Evolutionary conservation across 1,140 invertebrate species (phyloP), one percentile per base, ranked within the genome.

Genomic region (Popillia japonica): DNA sequence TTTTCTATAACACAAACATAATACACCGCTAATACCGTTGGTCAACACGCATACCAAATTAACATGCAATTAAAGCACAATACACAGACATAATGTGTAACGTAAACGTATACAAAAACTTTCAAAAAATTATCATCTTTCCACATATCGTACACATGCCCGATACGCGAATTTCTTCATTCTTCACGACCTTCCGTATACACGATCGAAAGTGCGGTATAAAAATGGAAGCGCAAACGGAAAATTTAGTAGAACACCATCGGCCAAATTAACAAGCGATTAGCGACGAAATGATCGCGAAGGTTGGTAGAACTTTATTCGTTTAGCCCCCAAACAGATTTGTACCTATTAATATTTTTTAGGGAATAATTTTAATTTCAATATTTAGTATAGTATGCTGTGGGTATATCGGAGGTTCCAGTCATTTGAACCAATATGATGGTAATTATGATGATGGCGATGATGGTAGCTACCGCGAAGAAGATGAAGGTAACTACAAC

Each of bases 121-220:
- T 48, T n/a, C 10, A 48, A 48, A 42, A 48, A 48, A 48, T 48
- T 48, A 48, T 48, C 44, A 48, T 48, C 44, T 48, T 48, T 48
- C 44, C 44, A 14, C 41, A 10, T 42, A 10, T 10, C 44, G 9
- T 48, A 48, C n/a, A 10, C 44, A 48, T 48, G 44, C 10, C 3
- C n/a, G 44, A n/a, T 48, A n/a, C 44, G n/a, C 10, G 3, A 9
- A n/a, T 48, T 48, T 48, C 10, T n/a, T 48, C 10, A 48, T 48
- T 10, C 44, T 48, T 48, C 44, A 48, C 44, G 44, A n/a, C n/a
- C 44, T 48, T 48, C 44, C 44, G 44, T 48, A 11, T 48, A 14
- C n/a, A n/a, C 10, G 44, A 48, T 48, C 10, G 44, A 48, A 48
- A 48, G 44, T 10, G 44, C n/a, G 44, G 44, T 48, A 48, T 48